Evolutionary conservation across 2,888 invertebrate species (phyloP).

Genomic region (Clunio marinus): DNA sequence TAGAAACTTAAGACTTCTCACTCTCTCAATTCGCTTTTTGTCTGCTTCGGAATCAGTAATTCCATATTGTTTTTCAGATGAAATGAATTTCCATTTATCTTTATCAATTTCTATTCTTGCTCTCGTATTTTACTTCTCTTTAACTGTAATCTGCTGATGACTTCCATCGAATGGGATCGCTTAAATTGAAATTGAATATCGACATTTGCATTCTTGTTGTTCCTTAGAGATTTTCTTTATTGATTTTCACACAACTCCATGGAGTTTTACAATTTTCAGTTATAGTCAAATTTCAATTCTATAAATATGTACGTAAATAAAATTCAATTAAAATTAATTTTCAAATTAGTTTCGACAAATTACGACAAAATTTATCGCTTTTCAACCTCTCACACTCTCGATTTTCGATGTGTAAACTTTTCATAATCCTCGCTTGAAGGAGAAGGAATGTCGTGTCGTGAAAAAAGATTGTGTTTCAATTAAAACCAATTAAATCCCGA

Average conservation of each 20-base stretch:
- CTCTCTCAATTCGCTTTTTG: not conserved
- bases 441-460: not conserved
- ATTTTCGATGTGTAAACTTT: not conserved
- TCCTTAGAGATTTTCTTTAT: not conserved
- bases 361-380: slow-evolving; percentile 4
- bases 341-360: slow-evolving; percentile 17
- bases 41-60: slow-evolving; percentile 25
- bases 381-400: too few species aligned
- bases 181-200: slow-evolving; percentile 18
- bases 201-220: not conserved
- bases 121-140: slow-evolving; percentile 1
- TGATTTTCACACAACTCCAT: not conserved
- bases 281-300: too few species aligned
- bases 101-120: slow-evolving; percentile 23
- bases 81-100: slow-evolving; percentile 37
- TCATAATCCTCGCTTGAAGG: slow-evolving; percentile 4
- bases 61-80: slow-evolving; percentile 27
- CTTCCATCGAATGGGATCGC: slow-evolving; percentile 18
- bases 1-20: slow-evolving; percentile 26
- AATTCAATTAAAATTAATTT: slow-evolving; percentile 14
- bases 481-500: slow-evolving; percentile 17
- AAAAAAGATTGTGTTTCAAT: slow-evolving; percentile 13
- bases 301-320: not conserved
- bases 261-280: not conserved
- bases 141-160: slow-evolving; percentile 33